A percentile compares a stretch with the other conserved stretches of the same genome.
phyloP scores from a whole-genome alignment of 1,140 invertebrate species.

The Drosophila mojavensis region DNA sequence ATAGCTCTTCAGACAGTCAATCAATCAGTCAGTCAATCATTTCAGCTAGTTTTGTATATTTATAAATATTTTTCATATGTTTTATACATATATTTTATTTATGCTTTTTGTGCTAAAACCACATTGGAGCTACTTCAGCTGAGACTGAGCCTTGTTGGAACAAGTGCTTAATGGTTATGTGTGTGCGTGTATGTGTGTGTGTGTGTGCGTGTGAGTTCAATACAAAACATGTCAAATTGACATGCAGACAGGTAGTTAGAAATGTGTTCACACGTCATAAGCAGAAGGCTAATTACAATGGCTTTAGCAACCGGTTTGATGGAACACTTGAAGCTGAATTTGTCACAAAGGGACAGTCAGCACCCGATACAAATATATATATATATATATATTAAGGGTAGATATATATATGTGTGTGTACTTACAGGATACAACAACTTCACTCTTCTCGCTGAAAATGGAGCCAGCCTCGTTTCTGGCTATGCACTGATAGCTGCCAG shows the following conservation, averaged over 20 bases:
- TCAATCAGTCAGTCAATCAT: too few species aligned
- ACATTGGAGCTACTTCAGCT: too few species aligned
- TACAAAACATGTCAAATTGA: neutral
- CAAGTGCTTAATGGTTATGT: neutral
- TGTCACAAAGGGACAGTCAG: neutral
- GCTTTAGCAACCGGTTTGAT: neutral
- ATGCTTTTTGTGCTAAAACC: too few species aligned
- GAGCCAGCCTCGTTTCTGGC: slow-evolving; percentile 95
- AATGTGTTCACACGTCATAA: neutral
- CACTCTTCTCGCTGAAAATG: slow-evolving; percentile 94
- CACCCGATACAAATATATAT: neutral
- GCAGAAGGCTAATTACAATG: slow-evolving; percentile 5
- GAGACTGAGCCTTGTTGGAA: too few species aligned
- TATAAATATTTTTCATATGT: too few species aligned
- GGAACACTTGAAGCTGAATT: neutral
- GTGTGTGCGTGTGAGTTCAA: neutral
- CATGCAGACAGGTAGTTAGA: neutral
- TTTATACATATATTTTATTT: too few species aligned
- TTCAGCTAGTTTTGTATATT: too few species aligned
- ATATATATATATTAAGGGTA: neutral
- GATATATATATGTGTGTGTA: slow-evolving; percentile 60
- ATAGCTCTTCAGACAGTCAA: too few species aligned
- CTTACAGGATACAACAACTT: slow-evolving; percentile 95
- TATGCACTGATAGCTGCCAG: slow-evolving; percentile 95
- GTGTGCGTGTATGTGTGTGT: neutral